Percentiles rank a stretch among this genome's conserved stretches.
phyloP scores from a whole-genome alignment of 2,113 vertebrate genomes.

The Bubo scandiacus region DNA sequence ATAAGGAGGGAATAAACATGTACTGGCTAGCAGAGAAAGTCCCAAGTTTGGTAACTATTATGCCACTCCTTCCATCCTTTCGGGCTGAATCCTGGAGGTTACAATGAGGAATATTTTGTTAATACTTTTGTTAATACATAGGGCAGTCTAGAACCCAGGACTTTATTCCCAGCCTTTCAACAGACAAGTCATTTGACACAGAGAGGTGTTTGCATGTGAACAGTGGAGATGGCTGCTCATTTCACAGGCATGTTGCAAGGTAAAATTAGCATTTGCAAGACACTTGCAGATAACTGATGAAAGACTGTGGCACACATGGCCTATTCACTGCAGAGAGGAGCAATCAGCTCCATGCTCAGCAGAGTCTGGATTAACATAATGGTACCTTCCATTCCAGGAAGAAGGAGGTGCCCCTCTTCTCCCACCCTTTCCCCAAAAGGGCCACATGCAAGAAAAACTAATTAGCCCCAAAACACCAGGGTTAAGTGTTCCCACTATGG shows the following conservation, averaged over 20 bases:
- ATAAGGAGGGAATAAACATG: not conserved
- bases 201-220: not conserved
- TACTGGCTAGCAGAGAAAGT: not conserved
- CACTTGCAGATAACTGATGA: not conserved
- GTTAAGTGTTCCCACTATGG: not conserved
- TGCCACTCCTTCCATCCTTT: no score
- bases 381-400: not conserved
- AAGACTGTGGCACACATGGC: not conserved
- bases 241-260: not conserved
- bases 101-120: accelerated
- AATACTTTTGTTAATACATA: accelerated
- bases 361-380: not conserved
- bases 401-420: not conserved
- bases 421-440: not conserved
- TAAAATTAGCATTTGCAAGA: not conserved
- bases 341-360: not conserved
- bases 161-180: not conserved
- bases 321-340: not conserved
- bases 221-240: not conserved
- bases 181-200: not conserved
- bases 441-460: not conserved
- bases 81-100: not conserved
- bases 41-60: not conserved
- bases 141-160: not conserved
- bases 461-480: not conserved